Evolutionary conservation across 2,888 invertebrate genomes (phyloP).

Genomic region (Brachyptera putata): DNA sequence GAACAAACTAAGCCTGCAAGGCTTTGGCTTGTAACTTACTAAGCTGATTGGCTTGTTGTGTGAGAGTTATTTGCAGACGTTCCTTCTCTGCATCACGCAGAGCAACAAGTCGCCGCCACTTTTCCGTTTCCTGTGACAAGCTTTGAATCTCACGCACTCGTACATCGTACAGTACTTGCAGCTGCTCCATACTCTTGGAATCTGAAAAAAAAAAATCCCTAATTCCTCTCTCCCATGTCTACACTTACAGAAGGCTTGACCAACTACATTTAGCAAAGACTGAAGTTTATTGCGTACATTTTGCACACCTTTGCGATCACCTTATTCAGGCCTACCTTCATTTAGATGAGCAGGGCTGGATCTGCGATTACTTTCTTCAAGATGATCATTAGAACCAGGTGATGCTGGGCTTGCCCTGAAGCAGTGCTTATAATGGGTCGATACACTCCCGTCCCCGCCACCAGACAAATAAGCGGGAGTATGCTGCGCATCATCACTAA

Average conservation of each 20-base stretch:
- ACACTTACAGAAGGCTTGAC: too few relatives aligned
- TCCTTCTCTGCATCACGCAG: conserved; percentile 59
- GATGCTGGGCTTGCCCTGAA: conserved; percentile 39
- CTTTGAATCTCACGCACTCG: conserved; percentile 43
- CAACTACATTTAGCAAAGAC: too few relatives aligned
- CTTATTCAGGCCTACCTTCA: too few relatives aligned
- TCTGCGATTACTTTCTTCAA: too few relatives aligned
- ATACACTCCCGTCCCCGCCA: conserved; percentile 39
- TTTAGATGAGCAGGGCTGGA: too few relatives aligned
- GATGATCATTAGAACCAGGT: too few relatives aligned
- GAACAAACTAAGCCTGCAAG: too few relatives aligned
- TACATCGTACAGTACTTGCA: conserved; percentile 46
- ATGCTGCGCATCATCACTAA: neutral
- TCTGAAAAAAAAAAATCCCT: neutral
- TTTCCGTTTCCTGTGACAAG: conserved; percentile 39
- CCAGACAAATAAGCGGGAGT: conserved; percentile 21
- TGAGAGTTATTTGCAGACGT: conserved; percentile 53
- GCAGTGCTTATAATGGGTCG: conserved; percentile 41
- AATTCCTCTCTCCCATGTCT: too few relatives aligned
- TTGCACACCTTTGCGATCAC: too few relatives aligned
- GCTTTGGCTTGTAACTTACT: too few relatives aligned
- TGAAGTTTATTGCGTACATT: too few relatives aligned
- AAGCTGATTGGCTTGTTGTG: conserved; percentile 61
- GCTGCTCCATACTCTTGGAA: conserved; percentile 39
- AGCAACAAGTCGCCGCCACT: conserved; percentile 35